Evolutionary conservation across 2,888 invertebrate genomes (phyloP), one percentile per base, ranked within the genome.

Genomic region (Parelbella ahira): DNA sequence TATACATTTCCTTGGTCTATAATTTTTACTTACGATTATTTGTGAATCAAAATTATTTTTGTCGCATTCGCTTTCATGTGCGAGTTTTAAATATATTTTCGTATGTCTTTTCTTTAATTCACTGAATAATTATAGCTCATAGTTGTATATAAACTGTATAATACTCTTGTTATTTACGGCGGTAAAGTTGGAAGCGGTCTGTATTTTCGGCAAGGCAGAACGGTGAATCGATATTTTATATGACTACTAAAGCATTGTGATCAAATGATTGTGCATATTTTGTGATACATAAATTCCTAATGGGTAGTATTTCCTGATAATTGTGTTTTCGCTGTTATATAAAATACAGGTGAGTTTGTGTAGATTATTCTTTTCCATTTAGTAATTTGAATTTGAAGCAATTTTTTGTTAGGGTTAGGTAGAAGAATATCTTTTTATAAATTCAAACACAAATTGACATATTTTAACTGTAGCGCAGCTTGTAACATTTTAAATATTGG

Each of bases 251-350:
- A 63, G 60, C 63, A 65, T 68, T 72, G 60, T 71, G 60, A 64
- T 72, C 66, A 73, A 77, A 81, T 82, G 77, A 80, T 60, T 69
- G 68, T 74, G 73, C 72, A 72, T 65, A 68, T 66, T 76, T 64
- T 53, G 56, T 68, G 68, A 73, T 60, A 65, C 60, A 63, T 57
- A 57, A 60, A 56, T 55, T 61, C 59, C 63, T 67, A 67, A 61
- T 74, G 77, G 73, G 45, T 44, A 36, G 34, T 34, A 43, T 24
- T 49, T 54, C 45, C 50, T 60, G 51, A 53, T 44, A n/a, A 28
- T 47, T 39, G 42, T 39, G 28, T 42, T 50, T 15, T 49, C 28
- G 25, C 46, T 48, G 43, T 44, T 45, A 48, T 54, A 51, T 37
- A 43, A 44, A 50, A 53, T 30, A 42, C 54, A 54, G 52, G 63